phyloP scores from a whole-genome alignment of 2,113 vertebrate genomes.

The Apteryx mantelli region DNA sequence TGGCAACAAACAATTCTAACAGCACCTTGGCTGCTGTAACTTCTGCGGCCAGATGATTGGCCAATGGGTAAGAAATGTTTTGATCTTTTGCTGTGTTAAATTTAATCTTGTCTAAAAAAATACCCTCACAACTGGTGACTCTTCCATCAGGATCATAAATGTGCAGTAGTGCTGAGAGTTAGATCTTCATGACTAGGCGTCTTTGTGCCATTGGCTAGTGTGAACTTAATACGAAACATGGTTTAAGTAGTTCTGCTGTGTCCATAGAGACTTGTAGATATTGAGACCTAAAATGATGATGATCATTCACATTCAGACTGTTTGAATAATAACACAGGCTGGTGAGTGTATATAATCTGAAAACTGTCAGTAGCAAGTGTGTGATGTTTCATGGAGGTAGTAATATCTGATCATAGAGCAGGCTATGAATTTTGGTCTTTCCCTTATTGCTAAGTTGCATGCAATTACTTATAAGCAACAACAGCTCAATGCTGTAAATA shows the following conservation, averaged over 20 bases:
- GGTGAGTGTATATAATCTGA: not conserved
- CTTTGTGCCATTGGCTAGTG: not conserved
- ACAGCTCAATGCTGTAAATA: not conserved
- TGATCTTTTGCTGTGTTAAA: not conserved
- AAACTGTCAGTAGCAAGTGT: no score
- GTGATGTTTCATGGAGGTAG: not conserved
- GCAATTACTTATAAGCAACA: not conserved
- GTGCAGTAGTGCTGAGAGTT: not conserved
- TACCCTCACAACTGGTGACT: not conserved
- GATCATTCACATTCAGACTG: not conserved
- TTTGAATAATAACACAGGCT: not conserved
- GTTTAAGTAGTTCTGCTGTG: not conserved
- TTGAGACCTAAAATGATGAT: accelerated
- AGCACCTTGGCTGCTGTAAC: not conserved
- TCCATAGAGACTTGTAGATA: not conserved
- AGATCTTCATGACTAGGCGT: not conserved
- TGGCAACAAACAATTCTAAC: not conserved
- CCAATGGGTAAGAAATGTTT: not conserved
- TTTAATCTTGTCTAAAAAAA: not conserved
- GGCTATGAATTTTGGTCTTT: not conserved
- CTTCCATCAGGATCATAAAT: not conserved
- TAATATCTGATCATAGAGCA: no score
- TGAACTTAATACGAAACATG: accelerated
- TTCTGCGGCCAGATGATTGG: not conserved
- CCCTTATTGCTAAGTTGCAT: not conserved